Evolutionary conservation across 2,113 vertebrate genomes (phyloP).

Genomic region (Dipodomys spectabilis): DNA sequence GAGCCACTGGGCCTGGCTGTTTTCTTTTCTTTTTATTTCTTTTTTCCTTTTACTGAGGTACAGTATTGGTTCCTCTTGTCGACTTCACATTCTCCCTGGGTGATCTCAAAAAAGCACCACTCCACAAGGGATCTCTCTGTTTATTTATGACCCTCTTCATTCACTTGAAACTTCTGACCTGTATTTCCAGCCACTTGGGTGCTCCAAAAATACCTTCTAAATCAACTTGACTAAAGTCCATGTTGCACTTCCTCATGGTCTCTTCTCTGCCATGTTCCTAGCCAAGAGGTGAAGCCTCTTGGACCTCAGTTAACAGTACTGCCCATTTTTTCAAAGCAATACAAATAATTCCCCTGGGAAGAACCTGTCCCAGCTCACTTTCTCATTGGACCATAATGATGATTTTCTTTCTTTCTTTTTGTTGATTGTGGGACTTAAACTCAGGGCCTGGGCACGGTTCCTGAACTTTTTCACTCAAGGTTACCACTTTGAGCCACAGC

Average conservation of each 20-base stretch:
- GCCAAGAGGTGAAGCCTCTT: neutral
- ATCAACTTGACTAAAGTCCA: neutral
- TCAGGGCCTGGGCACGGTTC: too few species aligned
- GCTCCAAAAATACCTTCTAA: neutral
- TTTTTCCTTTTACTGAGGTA: neutral
- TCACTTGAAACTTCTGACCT: neutral
- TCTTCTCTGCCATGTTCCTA: neutral
- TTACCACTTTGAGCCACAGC: too few species aligned
- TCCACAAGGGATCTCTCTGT: neutral
- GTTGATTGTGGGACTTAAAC: too few species aligned
- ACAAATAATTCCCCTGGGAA: neutral
- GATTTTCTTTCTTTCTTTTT: neutral
- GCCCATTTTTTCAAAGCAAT: neutral
- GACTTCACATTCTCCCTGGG: fast-evolving
- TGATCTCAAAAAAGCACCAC: neutral
- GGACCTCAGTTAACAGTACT: neutral
- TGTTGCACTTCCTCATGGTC: neutral
- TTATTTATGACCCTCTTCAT: neutral
- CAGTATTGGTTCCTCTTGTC: neutral
- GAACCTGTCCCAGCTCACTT: neutral
- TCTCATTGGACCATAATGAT: neutral
- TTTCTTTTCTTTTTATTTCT: too few species aligned
- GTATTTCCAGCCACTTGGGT: neutral
- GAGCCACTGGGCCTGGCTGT: too few species aligned
- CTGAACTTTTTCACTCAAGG: too few species aligned